These are phyloP conservation scores for Sebastes kiyomatsui DNA, from an alignment of 2,797 vertebrate species.

Conservation along the genomic window DNA sequence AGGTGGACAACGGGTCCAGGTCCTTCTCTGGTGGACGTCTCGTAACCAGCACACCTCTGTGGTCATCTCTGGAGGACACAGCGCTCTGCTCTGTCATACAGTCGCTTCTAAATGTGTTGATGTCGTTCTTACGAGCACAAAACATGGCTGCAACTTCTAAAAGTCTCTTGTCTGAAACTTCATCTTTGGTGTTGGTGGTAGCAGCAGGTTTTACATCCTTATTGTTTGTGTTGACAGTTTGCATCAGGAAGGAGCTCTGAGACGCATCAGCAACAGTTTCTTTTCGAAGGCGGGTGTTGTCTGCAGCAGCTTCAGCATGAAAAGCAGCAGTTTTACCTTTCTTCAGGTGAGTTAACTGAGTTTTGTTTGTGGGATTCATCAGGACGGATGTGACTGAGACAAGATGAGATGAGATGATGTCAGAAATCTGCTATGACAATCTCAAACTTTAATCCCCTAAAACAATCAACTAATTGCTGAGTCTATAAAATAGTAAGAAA, in stretches of 20 bases:
- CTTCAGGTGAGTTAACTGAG: not conserved
- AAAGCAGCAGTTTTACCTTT: not conserved
- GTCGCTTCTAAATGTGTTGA: not conserved
- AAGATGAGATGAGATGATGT: not conserved
- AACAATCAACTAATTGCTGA: not conserved
- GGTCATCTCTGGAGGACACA: not conserved
- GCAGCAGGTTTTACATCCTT: not conserved
- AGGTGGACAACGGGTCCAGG: constrained; percentile 84
- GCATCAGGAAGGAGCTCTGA: not conserved
- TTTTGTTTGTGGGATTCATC: constrained; percentile 12
- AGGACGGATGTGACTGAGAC: constrained; percentile 14
- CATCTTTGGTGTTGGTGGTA: not conserved
- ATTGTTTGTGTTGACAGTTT: not conserved
- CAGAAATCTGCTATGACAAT: not conserved
- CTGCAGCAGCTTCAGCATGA: not conserved
- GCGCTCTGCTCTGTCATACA: not conserved
- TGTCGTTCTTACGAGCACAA: not conserved
- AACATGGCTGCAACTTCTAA: not conserved
- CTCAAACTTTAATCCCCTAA: not conserved
- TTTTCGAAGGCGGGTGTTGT: not conserved
- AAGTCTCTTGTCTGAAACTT: not conserved
- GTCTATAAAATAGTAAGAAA: not conserved
- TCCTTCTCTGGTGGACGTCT: constrained; percentile 53
- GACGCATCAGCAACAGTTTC: not conserved
- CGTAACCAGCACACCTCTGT: not conserved